A percentile compares a stretch with the other conserved stretches of the same genome.
These are phyloP conservation scores for Danio aesculapii DNA, from an alignment of 2,797 vertebrate genomes.

Conservation along the genomic window DNA sequence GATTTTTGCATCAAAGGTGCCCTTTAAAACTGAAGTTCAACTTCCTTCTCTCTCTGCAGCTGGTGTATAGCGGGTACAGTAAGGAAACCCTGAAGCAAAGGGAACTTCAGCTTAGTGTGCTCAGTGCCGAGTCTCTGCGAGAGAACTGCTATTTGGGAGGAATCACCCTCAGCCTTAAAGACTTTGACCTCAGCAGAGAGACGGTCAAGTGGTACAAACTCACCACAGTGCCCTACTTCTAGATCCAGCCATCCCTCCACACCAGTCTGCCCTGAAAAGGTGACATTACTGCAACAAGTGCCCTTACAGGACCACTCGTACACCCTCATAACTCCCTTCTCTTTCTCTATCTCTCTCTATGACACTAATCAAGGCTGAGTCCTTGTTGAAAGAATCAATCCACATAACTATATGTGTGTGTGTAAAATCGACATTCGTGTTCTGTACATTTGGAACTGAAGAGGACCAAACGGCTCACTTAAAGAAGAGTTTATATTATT, in stretches of 20 bases:
- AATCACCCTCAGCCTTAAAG: conserved; percentile 92
- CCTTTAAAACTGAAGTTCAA: background rate
- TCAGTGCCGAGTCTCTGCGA: conserved; percentile 94
- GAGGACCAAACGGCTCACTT: conserved; percentile 81
- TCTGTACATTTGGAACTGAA: conserved; percentile 83
- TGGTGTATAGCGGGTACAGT: conserved; percentile 95
- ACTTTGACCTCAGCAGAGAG: conserved; percentile 97
- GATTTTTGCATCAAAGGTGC: too few relatives aligned
- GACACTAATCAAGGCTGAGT: conserved; percentile 71
- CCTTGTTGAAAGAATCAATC: conserved; percentile 67
- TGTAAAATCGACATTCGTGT: conserved; percentile 70
- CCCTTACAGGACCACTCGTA: conserved; percentile 41
- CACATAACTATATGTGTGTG: conserved; percentile 64
- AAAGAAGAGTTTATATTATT: conserved; percentile 74
- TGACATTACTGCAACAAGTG: conserved; percentile 23
- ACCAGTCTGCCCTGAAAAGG: conserved; percentile 1
- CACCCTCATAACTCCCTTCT: background rate
- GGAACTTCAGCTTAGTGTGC: conserved; percentile 94
- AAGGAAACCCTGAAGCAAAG: conserved; percentile 91
- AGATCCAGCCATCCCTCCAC: conserved; percentile 57
- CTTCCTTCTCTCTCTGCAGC: conserved; percentile 72
- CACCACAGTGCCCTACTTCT: conserved; percentile 87
- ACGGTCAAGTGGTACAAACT: conserved; percentile 97
- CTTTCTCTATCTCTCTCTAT: conserved; percentile 38
- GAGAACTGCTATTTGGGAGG: conserved; percentile 97